Conservation (phyloP, 2,797 vertebrate species). For the Anniella stebbinsi region DNA sequence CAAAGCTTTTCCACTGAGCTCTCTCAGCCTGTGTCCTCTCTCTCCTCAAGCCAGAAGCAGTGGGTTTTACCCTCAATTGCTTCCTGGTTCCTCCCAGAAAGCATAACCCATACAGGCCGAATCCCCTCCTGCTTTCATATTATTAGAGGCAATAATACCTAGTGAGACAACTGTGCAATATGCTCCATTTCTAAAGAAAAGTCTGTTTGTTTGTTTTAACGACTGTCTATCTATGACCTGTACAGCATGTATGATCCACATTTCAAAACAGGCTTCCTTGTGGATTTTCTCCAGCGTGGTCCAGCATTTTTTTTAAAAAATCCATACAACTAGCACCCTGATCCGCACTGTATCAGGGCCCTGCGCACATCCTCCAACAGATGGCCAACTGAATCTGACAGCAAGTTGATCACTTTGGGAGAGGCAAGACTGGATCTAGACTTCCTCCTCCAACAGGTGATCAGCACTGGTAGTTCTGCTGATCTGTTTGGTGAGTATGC, state of each 20-base stretch:
- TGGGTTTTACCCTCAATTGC: too few relatives aligned
- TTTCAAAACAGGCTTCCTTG: not conserved
- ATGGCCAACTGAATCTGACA: not conserved
- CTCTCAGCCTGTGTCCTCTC: too few relatives aligned
- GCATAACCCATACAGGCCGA: too few relatives aligned
- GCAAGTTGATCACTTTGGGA: not conserved
- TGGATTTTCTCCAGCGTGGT: not conserved
- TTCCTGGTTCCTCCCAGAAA: too few relatives aligned
- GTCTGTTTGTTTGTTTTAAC: not conserved
- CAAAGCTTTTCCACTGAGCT: too few relatives aligned
- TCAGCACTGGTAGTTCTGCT: not conserved
- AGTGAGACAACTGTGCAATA: not conserved
- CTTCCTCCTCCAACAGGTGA: not conserved
- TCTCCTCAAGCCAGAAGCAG: too few relatives aligned
- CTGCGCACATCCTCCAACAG: too few relatives aligned
- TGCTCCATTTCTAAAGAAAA: not conserved
- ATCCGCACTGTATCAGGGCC: not conserved
- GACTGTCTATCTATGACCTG: not conserved
- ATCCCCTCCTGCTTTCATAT: too few relatives aligned
- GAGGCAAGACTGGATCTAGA: not conserved
- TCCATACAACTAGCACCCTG: not conserved
- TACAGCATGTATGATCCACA: not conserved
- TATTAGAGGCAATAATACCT: not conserved
- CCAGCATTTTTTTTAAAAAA: not conserved
- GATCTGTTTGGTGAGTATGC: not conserved